Conservation (phyloP, 2,888 invertebrate species). For the Agrotis clavis region DNA sequence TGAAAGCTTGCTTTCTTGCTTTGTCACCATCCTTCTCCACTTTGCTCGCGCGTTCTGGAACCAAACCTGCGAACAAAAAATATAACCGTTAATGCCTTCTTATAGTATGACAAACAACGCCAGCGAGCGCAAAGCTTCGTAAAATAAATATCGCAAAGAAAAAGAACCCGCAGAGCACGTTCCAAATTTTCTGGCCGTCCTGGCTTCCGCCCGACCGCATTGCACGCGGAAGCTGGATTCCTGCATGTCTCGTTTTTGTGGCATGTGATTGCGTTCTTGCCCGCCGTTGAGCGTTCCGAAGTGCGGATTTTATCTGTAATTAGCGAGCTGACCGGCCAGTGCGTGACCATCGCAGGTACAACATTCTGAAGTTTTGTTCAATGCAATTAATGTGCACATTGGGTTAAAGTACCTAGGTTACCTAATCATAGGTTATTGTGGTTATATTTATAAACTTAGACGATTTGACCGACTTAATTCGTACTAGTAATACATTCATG, state of each 20-base stretch:
- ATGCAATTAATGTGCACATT: conserved; percentile 38
- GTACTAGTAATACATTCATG: conserved; percentile 60
- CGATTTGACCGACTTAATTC: conserved; percentile 53
- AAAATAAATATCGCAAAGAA: conserved; percentile 64
- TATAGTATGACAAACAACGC: conserved; percentile 68
- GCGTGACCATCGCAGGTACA: conserved; percentile 72
- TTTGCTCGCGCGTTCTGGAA: conserved; percentile 98
- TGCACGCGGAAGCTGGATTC: conserved; percentile 75
- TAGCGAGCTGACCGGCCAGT: conserved; percentile 76
- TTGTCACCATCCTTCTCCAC: conserved; percentile 97
- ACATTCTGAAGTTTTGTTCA: conserved; percentile 68
- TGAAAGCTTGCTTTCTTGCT: conserved; percentile 94
- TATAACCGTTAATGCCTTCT: conserved; percentile 70
- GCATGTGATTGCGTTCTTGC: conserved; percentile 74
- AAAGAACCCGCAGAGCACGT: conserved; percentile 46
- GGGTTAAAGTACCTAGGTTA: conserved; percentile 28
- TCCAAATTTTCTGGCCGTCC: conserved; percentile 68
- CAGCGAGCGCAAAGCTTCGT: conserved; percentile 72
- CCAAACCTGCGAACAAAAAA: conserved; percentile 95
- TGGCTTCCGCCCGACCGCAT: conserved; percentile 68
- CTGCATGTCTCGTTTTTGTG: conserved; percentile 55
- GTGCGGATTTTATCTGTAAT: conserved; percentile 84
- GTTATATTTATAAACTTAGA: conserved; percentile 45
- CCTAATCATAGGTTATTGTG: conserved; percentile 20
- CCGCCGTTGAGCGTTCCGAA: conserved; percentile 77